phyloP scores from a whole-genome alignment of 1,140 invertebrate species.

The Parasteatoda tepidariorum region DNA sequence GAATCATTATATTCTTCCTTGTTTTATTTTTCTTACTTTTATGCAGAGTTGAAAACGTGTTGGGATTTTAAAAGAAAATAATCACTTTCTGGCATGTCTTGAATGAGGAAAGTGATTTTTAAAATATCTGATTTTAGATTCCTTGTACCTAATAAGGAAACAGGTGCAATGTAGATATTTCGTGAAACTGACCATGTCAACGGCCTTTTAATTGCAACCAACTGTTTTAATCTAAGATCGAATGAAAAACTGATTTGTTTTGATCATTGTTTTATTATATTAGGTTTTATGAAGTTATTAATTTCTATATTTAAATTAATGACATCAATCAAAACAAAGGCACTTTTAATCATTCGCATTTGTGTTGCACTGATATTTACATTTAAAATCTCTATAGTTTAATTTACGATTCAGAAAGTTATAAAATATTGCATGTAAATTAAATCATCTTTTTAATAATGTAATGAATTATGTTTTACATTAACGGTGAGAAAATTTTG shows the following conservation, averaged over 20 bases:
- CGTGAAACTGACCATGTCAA: conserved; percentile 18
- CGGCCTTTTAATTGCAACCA: conserved; percentile 31
- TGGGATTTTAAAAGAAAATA: conserved; percentile 52
- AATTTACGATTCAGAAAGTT: neutral
- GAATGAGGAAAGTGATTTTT: conserved; percentile 42
- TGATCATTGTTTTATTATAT: too few relatives aligned
- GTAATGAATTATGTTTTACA: neutral
- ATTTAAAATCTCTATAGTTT: neutral
- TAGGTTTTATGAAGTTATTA: too few relatives aligned
- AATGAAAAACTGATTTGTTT: conserved; percentile 7
- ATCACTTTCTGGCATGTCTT: conserved; percentile 42
- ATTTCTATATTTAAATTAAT: neutral
- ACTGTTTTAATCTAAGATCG: conserved; percentile 39
- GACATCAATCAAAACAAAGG: neutral
- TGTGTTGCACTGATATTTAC: neutral
- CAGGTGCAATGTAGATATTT: conserved; percentile 33
- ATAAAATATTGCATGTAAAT: neutral
- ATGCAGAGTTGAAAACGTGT: neutral
- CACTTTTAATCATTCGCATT: neutral
- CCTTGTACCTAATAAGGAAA: conserved; percentile 48
- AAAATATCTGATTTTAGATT: conserved; percentile 49
- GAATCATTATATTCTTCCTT: neutral
- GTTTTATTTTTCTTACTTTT: neutral
- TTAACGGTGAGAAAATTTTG: neutral
- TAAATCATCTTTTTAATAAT: neutral